Conservation (phyloP, 2,113 vertebrate species). For the Manacus vitellinus region DNA sequence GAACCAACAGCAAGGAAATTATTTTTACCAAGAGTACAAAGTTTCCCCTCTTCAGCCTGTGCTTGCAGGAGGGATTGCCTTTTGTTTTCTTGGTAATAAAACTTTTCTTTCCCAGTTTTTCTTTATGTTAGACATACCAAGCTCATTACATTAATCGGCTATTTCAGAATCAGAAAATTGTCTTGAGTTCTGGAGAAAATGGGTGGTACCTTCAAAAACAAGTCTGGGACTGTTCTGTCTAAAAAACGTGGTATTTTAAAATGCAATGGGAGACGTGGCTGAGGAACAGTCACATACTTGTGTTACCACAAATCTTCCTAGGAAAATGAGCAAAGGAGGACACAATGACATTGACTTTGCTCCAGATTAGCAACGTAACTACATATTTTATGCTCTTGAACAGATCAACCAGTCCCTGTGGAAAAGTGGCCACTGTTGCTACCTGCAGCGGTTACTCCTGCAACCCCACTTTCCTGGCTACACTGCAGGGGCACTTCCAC, state of each 20-base stretch:
- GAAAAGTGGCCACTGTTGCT: background rate
- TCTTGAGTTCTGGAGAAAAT: background rate
- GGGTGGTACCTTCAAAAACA: background rate
- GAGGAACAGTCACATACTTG: background rate
- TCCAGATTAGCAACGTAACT: background rate
- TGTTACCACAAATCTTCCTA: background rate
- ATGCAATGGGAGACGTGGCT: background rate
- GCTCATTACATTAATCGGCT: background rate
- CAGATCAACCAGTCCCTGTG: accelerated
- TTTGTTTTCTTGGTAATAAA: constrained; percentile 17
- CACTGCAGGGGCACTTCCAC: background rate
- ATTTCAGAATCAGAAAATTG: background rate
- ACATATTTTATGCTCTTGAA: background rate
- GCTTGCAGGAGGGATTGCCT: background rate
- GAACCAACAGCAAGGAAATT: background rate
- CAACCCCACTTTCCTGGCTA: background rate
- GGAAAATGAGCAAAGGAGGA: background rate
- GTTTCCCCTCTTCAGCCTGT: background rate
- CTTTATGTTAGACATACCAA: background rate
- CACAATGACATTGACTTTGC: background rate
- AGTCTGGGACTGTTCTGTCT: background rate
- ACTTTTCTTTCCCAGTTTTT: background rate
- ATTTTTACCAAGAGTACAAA: background rate
- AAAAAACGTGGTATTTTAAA: background rate
- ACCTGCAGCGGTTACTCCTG: background rate